Conservation (phyloP, 2,888 invertebrate genomes). For the Callosobruchus maculatus region DNA sequence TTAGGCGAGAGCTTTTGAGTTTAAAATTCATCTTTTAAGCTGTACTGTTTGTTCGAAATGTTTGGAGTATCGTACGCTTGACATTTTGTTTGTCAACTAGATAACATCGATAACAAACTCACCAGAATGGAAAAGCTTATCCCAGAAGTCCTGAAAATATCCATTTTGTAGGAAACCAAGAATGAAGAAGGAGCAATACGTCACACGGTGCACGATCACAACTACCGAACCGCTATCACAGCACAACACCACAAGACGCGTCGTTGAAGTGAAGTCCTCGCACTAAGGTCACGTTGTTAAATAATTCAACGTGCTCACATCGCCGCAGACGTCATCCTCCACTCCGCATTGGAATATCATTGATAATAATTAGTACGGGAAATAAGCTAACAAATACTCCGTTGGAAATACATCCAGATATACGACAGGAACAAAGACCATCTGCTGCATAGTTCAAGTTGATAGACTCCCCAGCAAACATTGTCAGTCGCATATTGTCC, state of each 20-base stretch:
- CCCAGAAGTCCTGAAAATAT: neutral
- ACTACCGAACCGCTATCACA: neutral
- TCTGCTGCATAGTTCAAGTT: too few relatives aligned
- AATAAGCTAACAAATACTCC: too few relatives aligned
- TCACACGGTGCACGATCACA: neutral
- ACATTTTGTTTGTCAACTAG: too few relatives aligned
- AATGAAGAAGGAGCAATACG: neutral
- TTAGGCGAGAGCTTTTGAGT: too few relatives aligned
- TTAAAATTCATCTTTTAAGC: too few relatives aligned
- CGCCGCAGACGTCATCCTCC: neutral
- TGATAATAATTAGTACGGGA: neutral
- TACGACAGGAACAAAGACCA: too few relatives aligned
- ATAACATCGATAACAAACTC: too few relatives aligned
- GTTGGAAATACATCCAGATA: too few relatives aligned
- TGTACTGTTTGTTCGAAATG: too few relatives aligned
- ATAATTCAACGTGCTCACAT: neutral
- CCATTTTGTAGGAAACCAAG: neutral
- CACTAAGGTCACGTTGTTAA: neutral
- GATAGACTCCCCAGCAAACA: too few relatives aligned
- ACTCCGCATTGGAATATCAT: neutral
- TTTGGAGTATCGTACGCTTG: too few relatives aligned
- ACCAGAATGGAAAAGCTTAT: neutral
- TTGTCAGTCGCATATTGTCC: too few relatives aligned
- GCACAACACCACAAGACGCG: neutral
- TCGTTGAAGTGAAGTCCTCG: neutral